phyloP scores from a whole-genome alignment of 2,888 invertebrate genomes.

The Lasius platythorax region DNA sequence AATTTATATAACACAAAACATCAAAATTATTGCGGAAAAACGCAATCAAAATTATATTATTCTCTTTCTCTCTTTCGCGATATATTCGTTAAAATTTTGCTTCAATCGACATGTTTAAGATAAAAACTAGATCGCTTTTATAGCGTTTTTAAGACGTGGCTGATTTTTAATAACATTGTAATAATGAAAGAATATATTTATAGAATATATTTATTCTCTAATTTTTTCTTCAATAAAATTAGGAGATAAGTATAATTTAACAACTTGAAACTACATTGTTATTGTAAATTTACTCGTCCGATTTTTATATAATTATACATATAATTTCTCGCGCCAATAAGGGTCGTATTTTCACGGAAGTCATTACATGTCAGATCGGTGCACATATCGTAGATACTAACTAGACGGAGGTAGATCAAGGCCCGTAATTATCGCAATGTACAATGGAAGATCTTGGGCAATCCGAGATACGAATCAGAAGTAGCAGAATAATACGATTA shows the following conservation, averaged over 20 bases:
- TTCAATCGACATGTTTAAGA: background rate
- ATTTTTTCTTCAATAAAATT: background rate
- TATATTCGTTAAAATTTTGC: background rate
- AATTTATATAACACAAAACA: background rate
- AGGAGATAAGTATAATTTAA: background rate
- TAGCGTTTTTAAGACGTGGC: background rate
- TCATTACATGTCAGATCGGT: slow-evolving; percentile 6
- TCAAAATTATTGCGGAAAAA: background rate
- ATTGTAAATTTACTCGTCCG: background rate
- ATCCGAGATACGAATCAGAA: slow-evolving; percentile 63
- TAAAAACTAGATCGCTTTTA: background rate
- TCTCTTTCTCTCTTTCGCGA: background rate
- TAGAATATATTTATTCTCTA: background rate
- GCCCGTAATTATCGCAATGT: slow-evolving; percentile 31
- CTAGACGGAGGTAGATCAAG: background rate
- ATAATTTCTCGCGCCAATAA: background rate
- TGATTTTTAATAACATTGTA: background rate
- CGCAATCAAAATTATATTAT: background rate
- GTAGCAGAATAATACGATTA: slow-evolving; percentile 64
- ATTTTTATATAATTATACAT: background rate
- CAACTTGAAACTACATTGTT: background rate
- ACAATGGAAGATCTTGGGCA: slow-evolving; percentile 64
- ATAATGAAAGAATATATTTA: background rate
- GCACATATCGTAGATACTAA: background rate
- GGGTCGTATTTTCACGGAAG: slow-evolving; percentile 14